Evolutionary conservation across 2,797 vertebrate species (phyloP).

Genomic region (Alcedo atthis): DNA sequence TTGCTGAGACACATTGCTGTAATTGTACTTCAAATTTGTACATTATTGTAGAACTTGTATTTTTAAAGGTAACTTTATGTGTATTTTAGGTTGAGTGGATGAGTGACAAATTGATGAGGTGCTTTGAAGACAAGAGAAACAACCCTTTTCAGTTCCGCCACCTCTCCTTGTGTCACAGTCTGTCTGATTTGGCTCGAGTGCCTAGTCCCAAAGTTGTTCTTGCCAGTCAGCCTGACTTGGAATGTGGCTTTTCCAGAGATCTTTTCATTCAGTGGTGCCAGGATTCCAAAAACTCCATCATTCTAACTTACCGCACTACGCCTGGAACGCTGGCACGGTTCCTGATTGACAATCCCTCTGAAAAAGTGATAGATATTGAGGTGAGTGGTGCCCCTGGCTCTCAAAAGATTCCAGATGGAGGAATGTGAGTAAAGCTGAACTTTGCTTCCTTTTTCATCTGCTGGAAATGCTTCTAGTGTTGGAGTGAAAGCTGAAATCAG

Average conservation of each 20-base stretch:
- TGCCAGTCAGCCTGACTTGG: constrained; percentile 96
- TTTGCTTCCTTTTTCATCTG: not conserved
- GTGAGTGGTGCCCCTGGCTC: constrained; percentile 71
- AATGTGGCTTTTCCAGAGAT: constrained; percentile 97
- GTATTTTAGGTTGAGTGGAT: constrained; percentile 94
- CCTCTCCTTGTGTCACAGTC: constrained; percentile 93
- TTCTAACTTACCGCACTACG: constrained; percentile 96
- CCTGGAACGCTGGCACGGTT: constrained; percentile 94
- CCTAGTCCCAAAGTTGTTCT: constrained; percentile 98
- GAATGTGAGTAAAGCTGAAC: not conserved
- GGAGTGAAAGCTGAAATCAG: not conserved
- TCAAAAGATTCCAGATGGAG: not conserved
- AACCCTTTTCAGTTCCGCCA: constrained; percentile 99
- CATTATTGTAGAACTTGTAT: not conserved
- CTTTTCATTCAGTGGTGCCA: constrained; percentile 98
- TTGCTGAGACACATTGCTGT: not conserved
- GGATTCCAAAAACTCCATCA: constrained; percentile 93
- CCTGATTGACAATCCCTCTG: constrained; percentile 94
- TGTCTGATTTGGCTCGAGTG: constrained; percentile 93
- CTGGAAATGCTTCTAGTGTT: not conserved
- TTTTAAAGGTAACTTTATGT: not conserved
- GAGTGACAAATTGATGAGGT: constrained; percentile 99
- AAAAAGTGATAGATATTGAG: constrained; percentile 96
- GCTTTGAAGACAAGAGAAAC: constrained; percentile 99
- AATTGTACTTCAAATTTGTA: not conserved